phyloP scores from a whole-genome alignment of 2,113 vertebrate species.

The Carassius auratus region DNA sequence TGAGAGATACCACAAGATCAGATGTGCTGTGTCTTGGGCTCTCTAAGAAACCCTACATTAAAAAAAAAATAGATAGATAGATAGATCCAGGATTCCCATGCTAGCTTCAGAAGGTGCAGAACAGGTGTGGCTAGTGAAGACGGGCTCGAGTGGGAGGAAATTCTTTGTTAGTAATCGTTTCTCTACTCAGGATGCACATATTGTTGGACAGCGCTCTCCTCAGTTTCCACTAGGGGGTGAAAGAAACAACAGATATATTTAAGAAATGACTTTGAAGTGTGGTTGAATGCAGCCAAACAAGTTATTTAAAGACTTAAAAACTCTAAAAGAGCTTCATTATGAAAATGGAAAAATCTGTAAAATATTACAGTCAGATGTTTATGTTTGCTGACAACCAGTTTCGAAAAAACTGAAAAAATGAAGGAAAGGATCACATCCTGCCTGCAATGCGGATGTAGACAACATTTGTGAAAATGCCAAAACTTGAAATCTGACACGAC shows the following conservation, averaged over 20 bases:
- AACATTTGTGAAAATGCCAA: neutral
- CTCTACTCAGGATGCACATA: conserved; percentile 52
- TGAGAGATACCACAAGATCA: neutral
- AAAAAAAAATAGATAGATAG: neutral
- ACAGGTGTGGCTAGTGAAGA: neutral
- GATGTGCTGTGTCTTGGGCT: neutral
- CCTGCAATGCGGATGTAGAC: neutral
- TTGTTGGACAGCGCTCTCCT: conserved; percentile 54
- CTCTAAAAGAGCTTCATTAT: too few relatives aligned
- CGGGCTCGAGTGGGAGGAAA: neutral
- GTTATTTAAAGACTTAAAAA: neutral
- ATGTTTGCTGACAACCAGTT: neutral
- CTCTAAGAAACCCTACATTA: neutral
- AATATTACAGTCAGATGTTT: neutral
- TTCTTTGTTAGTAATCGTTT: conserved; percentile 49
- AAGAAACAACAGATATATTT: neutral
- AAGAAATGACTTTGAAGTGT: neutral
- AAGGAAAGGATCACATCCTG: neutral
- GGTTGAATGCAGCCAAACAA: neutral
- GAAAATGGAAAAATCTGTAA: too few relatives aligned
- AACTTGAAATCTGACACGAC: neutral
- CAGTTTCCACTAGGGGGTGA: conserved; percentile 51
- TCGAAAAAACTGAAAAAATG: neutral
- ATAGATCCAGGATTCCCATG: neutral
- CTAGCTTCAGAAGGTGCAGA: neutral